These are phyloP conservation scores for Selenia dentaria DNA, from an alignment of 2,888 invertebrate species.

Conservation along the genomic window DNA sequence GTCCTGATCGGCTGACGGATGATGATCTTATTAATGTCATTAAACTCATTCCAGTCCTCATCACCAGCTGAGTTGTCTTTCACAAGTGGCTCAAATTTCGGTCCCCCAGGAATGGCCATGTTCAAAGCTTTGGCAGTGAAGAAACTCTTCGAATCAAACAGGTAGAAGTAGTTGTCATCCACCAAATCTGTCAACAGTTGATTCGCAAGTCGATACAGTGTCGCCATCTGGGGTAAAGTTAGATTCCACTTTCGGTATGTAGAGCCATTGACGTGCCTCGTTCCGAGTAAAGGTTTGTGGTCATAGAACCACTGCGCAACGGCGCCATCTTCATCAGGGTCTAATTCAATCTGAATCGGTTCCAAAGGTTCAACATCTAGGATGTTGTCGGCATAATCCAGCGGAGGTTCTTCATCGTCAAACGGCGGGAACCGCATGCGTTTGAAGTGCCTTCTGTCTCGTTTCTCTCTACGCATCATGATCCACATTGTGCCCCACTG, in stretches of 20 bases:
- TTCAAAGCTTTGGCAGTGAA: conserved; percentile 99
- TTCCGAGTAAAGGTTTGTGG: conserved; percentile 97
- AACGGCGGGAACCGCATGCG: conserved; percentile 99
- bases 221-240: conserved; percentile 98
- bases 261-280: conserved; percentile 97
- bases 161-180: conserved; percentile 99
- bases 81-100: conserved; percentile 99
- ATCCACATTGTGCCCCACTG: conserved; percentile 99
- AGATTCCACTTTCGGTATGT: conserved; percentile 99
- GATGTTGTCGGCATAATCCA: conserved; percentile 99
- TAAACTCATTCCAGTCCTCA: conserved; percentile 99
- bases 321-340: conserved; percentile 96
- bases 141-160: conserved; percentile 99
- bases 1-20: conserved; percentile 99
- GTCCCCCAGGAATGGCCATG: conserved; percentile 99
- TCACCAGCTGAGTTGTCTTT: conserved; percentile 99
- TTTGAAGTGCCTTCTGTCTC: conserved; percentile 99
- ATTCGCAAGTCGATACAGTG: conserved; percentile 98
- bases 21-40: conserved; percentile 99
- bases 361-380: conserved; percentile 99
- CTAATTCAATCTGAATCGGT: conserved; percentile 99
- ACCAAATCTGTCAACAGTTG: conserved; percentile 98
- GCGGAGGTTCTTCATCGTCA: conserved; percentile 99
- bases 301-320: conserved; percentile 99
- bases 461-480: conserved; percentile 99